Conservation (phyloP, 1,140 invertebrate species). For the Arion vulgaris region DNA sequence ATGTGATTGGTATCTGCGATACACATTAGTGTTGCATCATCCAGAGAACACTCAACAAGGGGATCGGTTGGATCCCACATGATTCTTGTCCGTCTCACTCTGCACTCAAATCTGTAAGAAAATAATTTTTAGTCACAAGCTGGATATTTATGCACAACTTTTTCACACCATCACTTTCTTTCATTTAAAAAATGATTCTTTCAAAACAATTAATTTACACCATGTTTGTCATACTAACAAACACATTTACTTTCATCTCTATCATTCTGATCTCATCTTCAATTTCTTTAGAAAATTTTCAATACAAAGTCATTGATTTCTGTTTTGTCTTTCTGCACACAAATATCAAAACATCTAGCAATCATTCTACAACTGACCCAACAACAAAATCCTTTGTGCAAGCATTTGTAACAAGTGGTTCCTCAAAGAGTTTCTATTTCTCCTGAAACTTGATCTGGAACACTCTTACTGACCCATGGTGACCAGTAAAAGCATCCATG, state of each 20-base stretch:
- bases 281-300: not conserved
- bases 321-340: not conserved
- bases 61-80: conserved; percentile 64
- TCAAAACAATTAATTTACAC: not conserved
- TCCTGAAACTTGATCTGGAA: conserved; percentile 53
- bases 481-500: conserved; percentile 68
- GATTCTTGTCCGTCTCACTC: conserved; percentile 6
- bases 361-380: conserved; percentile 53
- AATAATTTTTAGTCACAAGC: not conserved
- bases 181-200: not conserved
- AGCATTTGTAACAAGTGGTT: conserved; percentile 67
- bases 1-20: conserved; percentile 57
- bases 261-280: not conserved
- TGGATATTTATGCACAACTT: not conserved
- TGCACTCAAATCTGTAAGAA: conserved; percentile 21
- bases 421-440: conserved; percentile 26
- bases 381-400: conserved; percentile 55
- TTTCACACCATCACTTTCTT: not conserved
- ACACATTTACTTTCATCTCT: too few species aligned
- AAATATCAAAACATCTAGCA: not conserved
- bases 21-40: conserved; percentile 80
- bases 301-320: not conserved
- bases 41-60: conserved; percentile 81
- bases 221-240: not conserved
- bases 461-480: conserved; percentile 69